Evolutionary conservation across 35 echinoderm and acorn worm genomes (phyloP).

Genomic region (Ophioderma brevispina): DNA sequence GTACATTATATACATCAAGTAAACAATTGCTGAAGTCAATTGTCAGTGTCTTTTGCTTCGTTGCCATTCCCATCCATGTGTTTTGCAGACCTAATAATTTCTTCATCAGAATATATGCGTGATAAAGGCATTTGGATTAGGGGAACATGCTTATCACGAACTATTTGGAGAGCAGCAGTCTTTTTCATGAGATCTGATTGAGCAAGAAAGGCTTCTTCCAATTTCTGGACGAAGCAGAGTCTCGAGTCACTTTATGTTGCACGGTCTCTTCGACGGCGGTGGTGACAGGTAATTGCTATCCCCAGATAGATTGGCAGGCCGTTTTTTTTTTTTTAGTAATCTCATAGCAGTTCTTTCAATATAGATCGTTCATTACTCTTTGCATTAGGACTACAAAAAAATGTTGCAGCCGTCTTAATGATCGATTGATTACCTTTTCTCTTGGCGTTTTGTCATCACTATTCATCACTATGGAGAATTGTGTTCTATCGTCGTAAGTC

Average conservation of each 20-base stretch:
- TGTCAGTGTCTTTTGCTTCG: no score
- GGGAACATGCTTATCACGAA: background rate
- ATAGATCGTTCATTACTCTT: background rate
- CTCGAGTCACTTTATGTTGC: background rate
- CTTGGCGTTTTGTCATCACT: background rate
- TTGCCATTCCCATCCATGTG: no score
- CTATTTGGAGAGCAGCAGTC: background rate
- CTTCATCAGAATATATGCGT: no score
- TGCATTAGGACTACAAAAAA: background rate
- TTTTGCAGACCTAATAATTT: no score
- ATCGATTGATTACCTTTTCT: background rate
- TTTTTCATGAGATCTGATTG: background rate
- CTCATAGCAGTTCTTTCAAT: conserved; percentile 29
- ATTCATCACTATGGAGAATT: background rate
- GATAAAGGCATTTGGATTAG: background rate
- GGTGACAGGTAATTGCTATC: background rate
- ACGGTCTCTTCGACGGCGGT: background rate
- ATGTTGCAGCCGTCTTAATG: background rate
- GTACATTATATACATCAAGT: no score
- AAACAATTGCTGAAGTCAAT: no score
- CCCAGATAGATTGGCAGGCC: background rate
- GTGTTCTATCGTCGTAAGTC: conserved; percentile 14
- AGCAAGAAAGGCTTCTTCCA: background rate
- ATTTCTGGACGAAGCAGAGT: background rate
- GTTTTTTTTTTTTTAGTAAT: conserved; percentile 24